Percentiles rank a stretch among this genome's conserved stretches.
Evolutionary conservation across 2,888 invertebrate species (phyloP).

Genomic region (Rotaria sp.): DNA sequence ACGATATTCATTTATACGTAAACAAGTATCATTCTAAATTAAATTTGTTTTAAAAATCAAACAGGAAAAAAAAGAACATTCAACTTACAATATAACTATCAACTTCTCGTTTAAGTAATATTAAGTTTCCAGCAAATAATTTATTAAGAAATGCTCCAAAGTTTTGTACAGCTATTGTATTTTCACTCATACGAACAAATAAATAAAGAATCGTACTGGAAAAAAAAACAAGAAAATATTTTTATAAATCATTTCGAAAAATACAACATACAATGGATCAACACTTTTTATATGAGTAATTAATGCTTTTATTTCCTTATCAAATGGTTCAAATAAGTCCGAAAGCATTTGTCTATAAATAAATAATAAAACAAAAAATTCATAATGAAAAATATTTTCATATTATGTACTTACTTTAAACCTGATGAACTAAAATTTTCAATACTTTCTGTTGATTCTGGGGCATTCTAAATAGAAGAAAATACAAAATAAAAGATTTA

Average conservation of each 20-base stretch:
- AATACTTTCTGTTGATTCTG: neutral
- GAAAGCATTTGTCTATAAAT: neutral
- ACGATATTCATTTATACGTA: neutral
- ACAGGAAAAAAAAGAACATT: neutral
- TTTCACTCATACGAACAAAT: slow-evolving; percentile 22
- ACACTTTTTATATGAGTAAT: neutral
- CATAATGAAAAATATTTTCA: neutral
- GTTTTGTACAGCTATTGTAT: slow-evolving; percentile 4
- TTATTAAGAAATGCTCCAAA: slow-evolving; percentile 13
- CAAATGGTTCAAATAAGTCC: neutral
- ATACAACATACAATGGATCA: neutral
- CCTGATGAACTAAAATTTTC: slow-evolving; percentile 21
- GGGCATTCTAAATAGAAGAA: neutral
- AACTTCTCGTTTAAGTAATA: neutral
- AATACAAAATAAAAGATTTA: too few relatives aligned
- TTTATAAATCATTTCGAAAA: too few relatives aligned
- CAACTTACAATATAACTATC: slow-evolving; percentile 13
- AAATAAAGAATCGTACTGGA: slow-evolving; percentile 1
- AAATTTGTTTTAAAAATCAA: neutral
- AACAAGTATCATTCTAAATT: neutral
- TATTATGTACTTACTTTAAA: neutral
- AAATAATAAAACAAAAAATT: neutral
- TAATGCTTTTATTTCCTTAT: neutral
- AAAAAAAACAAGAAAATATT: neutral
- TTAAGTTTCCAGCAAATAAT: slow-evolving; percentile 6